Evolutionary conservation across 2,797 vertebrate genomes (phyloP), one percentile per base, ranked within the genome.

Genomic region (Gastrophryne carolinensis): DNA sequence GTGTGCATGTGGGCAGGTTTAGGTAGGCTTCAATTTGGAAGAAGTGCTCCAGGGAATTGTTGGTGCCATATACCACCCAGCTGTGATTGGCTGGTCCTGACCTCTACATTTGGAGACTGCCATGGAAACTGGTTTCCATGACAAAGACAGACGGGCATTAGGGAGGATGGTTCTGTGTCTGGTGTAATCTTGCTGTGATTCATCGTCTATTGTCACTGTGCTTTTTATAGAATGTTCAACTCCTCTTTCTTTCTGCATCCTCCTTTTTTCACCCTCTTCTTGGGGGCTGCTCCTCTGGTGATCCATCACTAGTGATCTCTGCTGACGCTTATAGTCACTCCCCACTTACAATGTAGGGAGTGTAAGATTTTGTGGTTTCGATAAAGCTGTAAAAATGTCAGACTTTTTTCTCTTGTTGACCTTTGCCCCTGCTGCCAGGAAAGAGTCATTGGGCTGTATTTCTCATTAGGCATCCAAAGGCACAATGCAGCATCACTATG

Each of bases 61-160:
- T 3, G 3, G 9, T 39, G 35, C 2, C 2, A 39, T 9, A 39
- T 3, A 9, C 9, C 2, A 26, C 23, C 23, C 3, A 11, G 3
- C 23, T 21, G 15, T 53, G 30, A 72, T 81, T 44, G 1, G 87
- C 70, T 75, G 37, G 74, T 63, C 80, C 30, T 60, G 29, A 53
- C 75, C 54, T 35, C 3, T 4, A 80, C 57, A 81, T 82, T 83
- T 81, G 78, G 82, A n/a, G n/a, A n/a, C 82, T 84, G 83, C 86
- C 81, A 87, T 87, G 84, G 86, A 82, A 89, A 87, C 87, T 37
- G 6, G 82, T 69, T 87, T 79, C 82, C 80, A 85, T 87, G 80
- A 85, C 75, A 88, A 87, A 80, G 69, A 12, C 72, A 72, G 79
- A 75, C 79, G 32, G 61, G 69, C 81, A 64, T 52, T 57, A 32